Base-by-base conservation (phyloP, 2,797 vertebrate species). In the Neomorphus geoffroyi region DNA sequence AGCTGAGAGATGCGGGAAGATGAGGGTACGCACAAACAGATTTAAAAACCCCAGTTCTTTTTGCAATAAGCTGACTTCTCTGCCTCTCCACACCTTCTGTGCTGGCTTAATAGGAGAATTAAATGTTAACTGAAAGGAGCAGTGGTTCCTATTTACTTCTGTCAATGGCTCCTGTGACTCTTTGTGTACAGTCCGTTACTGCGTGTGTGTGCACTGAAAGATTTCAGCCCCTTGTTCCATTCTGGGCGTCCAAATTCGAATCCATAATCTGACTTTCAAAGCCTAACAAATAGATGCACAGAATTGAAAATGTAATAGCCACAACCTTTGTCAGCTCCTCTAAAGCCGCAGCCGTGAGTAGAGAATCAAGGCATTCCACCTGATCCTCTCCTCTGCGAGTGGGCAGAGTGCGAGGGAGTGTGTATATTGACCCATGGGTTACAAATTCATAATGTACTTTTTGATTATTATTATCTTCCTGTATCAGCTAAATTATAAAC, bases 1-100 rank as follows among this genome's bases (percentile, higher is more conserved):
- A 4, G 99, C 99, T 2, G 99, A 99, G 93, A 98, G 99, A 94
- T 99, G 99, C 91, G 99, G 99, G 33, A 99, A 99, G 96, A 99
- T 99, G 99, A 99, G 98, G 98, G 99, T 99, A 98, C 6, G 98
- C 94, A 73, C 67, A 45, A 79, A 35, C 54, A 70, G 51, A 43
- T 91, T 81, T n/a, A 4, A 23, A 64, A 72, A 46, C 1, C 28
- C 23, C 3, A 0, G 46, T 66, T 45, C 53, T 77, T 41, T 66
- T 41, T 66, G 46, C 66, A 66, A 9, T 56, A 30, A 56, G 23
- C 43, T 75, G 50, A 18, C 35, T 90, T 51, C 33, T 43, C n/a
- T 81, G 56, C 71, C 41, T 90, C 48, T 82, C 51, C 48, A 11
- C 13, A 11, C 26, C 66, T 74, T 83, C 84, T 69, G 33, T 71